These are phyloP conservation scores for Triplophysa siluroides DNA, from an alignment of 2,113 vertebrate species.

Conservation along the genomic window DNA sequence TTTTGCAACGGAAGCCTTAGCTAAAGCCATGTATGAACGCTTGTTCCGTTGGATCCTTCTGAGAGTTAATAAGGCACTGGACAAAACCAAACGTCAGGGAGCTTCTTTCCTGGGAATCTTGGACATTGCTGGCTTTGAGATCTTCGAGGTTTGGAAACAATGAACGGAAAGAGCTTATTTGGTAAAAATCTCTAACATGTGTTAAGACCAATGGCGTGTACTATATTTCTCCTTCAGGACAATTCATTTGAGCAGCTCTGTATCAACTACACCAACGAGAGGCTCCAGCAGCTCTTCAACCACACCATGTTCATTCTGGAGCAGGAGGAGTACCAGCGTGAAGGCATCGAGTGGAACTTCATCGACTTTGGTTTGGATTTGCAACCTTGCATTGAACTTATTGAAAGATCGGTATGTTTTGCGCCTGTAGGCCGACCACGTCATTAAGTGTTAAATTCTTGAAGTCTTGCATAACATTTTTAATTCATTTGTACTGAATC, in stretches of 20 bases:
- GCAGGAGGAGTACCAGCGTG: constrained; percentile 97
- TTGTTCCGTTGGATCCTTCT: constrained; percentile 85
- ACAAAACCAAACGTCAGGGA: constrained; percentile 85
- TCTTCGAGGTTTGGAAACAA: constrained; percentile 77
- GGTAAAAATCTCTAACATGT: background rate
- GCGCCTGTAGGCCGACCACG: too few species aligned
- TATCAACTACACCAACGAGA: constrained; percentile 99
- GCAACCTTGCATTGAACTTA: constrained; percentile 84
- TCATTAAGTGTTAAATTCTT: too few species aligned
- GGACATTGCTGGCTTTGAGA: constrained; percentile 91
- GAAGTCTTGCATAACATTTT: background rate
- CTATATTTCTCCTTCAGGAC: constrained; percentile 54
- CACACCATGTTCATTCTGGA: constrained; percentile 99
- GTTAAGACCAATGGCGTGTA: background rate
- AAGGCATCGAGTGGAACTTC: constrained; percentile 99
- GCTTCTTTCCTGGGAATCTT: constrained; percentile 89
- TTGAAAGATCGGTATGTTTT: constrained; percentile 30
- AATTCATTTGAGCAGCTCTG: constrained; percentile 98
- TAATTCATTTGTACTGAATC: background rate
- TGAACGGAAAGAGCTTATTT: background rate
- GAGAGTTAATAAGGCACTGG: constrained; percentile 86
- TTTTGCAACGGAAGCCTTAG: constrained; percentile 85
- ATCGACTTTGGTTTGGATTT: constrained; percentile 97
- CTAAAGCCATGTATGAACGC: constrained; percentile 86
- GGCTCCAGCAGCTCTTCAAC: constrained; percentile 99